A percentile compares a stretch with the other conserved stretches of the same genome.
These are phyloP conservation scores for Hyperoodon ampullatus DNA, from an alignment of 2,113 vertebrate species.

Conservation along the genomic window DNA sequence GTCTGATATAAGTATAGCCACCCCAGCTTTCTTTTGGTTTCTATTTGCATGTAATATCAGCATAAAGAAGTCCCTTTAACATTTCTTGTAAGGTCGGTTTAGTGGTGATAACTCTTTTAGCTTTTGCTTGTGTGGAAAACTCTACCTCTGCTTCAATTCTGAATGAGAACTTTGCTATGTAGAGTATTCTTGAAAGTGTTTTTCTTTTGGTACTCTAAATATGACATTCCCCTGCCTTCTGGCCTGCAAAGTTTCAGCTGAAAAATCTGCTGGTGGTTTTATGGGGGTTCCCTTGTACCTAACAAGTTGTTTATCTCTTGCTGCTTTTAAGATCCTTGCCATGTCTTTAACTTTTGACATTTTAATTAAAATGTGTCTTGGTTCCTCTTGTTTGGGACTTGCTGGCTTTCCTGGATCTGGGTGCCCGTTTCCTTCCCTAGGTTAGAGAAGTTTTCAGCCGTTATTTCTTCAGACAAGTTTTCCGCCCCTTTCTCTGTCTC, in stretches of 20 bases:
- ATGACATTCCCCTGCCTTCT: background rate
- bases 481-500: too few species aligned
- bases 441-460: too few species aligned
- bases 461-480: too few species aligned
- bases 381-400: too few species aligned
- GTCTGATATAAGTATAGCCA: too few species aligned
- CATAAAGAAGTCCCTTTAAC: too few species aligned
- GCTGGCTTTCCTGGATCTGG: too few species aligned
- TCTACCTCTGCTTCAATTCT: background rate
- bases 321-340: background rate
- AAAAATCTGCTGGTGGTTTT: background rate
- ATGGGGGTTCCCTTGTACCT: background rate
- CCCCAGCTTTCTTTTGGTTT: too few species aligned
- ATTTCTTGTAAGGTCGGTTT: background rate
- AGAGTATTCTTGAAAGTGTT: background rate
- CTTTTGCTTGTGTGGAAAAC: background rate
- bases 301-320: background rate
- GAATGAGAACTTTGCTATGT: background rate
- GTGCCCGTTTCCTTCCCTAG: too few species aligned
- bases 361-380: background rate
- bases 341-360: background rate
- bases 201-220: background rate
- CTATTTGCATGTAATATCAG: too few species aligned
- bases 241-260: background rate
- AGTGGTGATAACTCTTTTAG: background rate